Evolutionary conservation across 2,797 vertebrate genomes (phyloP).

Genomic region (Micrastur ruficollis): DNA sequence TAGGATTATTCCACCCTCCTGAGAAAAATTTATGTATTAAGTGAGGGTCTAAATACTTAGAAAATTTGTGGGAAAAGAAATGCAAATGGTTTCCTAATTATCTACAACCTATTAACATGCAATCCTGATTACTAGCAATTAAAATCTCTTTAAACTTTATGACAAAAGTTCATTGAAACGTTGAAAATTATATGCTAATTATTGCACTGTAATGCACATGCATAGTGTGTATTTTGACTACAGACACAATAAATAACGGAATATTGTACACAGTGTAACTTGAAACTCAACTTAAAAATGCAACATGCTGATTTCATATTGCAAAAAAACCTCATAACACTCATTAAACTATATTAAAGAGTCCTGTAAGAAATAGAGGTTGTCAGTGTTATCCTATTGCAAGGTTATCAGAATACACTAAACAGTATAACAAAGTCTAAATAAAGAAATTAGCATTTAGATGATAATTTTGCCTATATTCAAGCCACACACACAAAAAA

Average conservation of each 20-base stretch:
- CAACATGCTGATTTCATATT: slow-evolving; percentile 42
- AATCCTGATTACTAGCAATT: slow-evolving; percentile 92
- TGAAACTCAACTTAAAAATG: slow-evolving; percentile 42
- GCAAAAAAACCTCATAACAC: background rate
- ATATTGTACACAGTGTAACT: slow-evolving; percentile 51
- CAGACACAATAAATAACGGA: slow-evolving; percentile 71
- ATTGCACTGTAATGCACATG: slow-evolving; percentile 72
- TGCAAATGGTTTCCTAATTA: slow-evolving; percentile 91
- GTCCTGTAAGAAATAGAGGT: slow-evolving; percentile 1
- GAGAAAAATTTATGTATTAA: slow-evolving; percentile 79
- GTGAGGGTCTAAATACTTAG: slow-evolving; percentile 69
- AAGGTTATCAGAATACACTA: slow-evolving; percentile 19
- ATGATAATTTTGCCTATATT: background rate
- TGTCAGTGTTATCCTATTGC: slow-evolving; percentile 6
- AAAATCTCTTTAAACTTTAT: slow-evolving; percentile 88
- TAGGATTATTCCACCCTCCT: slow-evolving; percentile 78
- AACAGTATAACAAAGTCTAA: background rate
- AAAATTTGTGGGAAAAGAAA: slow-evolving; percentile 83
- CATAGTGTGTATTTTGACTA: slow-evolving; percentile 67
- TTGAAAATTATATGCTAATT: slow-evolving; percentile 85
- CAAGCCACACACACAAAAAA: background rate
- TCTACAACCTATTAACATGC: slow-evolving; percentile 83
- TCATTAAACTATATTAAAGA: slow-evolving; percentile 37
- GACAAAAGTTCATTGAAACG: slow-evolving; percentile 82
- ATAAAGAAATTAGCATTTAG: background rate